Evolutionary conservation across 2,797 vertebrate species (phyloP).

Genomic region (Lepilemur ruficaudatus): DNA sequence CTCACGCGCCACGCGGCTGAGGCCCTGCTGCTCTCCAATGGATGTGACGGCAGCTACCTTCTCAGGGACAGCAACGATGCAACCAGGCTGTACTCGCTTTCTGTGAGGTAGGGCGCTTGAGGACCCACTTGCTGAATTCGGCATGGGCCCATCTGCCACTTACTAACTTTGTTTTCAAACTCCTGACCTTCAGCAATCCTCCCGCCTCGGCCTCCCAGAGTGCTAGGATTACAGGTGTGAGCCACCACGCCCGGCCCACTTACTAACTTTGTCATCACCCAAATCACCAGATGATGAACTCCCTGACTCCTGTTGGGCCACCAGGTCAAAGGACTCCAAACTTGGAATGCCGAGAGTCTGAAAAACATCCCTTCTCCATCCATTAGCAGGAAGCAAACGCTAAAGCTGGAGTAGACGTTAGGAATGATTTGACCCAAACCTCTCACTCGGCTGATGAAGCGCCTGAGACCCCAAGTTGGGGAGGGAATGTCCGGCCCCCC

Average conservation of each 20-base stretch:
- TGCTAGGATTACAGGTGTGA: too few species aligned
- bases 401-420: neutral
- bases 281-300: neutral
- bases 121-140: neutral
- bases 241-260: neutral
- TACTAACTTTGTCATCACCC: neutral
- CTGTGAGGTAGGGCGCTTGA: conserved; percentile 89
- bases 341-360: neutral
- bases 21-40: conserved; percentile 95
- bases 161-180: neutral
- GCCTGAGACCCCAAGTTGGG: neutral
- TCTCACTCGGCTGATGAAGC: neutral
- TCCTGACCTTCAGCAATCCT: too few species aligned
- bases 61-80: conserved; percentile 93
- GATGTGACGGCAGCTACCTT: conserved; percentile 94
- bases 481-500: neutral
- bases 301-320: neutral
- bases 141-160: neutral
- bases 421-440: neutral
- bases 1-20: conserved; percentile 94
- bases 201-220: too few species aligned
- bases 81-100: conserved; percentile 89
- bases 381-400: neutral
- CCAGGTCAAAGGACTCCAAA: neutral
- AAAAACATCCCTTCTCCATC: neutral